Percentiles rank a stretch among this genome's conserved stretches.
Conservation (phyloP, 1,140 invertebrate genomes). For the Apis laboriosa region DNA sequence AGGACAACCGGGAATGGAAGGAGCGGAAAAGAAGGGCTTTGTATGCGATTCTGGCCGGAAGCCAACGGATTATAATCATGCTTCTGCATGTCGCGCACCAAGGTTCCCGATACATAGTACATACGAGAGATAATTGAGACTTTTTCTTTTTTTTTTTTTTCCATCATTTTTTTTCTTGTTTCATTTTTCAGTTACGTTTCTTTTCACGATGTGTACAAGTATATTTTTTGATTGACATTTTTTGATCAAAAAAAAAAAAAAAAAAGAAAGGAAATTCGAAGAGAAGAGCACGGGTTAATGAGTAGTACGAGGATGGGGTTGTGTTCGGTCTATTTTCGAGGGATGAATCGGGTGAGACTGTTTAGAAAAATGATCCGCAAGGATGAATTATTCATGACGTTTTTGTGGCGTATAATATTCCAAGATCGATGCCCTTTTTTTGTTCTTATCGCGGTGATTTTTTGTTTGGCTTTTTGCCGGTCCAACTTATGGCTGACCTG, state of each 20-base stretch:
- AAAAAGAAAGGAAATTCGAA: no score
- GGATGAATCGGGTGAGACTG: not conserved
- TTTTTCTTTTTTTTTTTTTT: not conserved
- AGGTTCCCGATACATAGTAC: conserved; percentile 32
- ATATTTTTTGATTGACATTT: no score
- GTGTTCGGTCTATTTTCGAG: no score
- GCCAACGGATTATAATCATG: conserved; percentile 59
- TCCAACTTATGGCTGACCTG: not conserved
- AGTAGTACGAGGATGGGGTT: no score
- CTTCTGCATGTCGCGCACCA: conserved; percentile 39
- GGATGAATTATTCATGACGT: not conserved
- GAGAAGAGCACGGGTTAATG: no score
- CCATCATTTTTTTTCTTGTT: no score
- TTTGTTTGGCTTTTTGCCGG: not conserved
- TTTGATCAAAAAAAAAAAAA: no score
- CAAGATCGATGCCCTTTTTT: not conserved
- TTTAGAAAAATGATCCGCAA: no score
- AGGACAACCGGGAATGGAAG: no score
- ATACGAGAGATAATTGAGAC: conserved; percentile 29
- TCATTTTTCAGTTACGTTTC: no score
- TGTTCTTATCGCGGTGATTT: not conserved
- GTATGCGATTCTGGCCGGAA: conserved; percentile 54
- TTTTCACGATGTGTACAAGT: no score
- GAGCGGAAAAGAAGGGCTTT: not conserved
- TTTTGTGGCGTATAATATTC: not conserved